These are phyloP conservation scores for Bufotes viridis DNA, from an alignment of 2,797 vertebrate species.

Conservation along the genomic window DNA sequence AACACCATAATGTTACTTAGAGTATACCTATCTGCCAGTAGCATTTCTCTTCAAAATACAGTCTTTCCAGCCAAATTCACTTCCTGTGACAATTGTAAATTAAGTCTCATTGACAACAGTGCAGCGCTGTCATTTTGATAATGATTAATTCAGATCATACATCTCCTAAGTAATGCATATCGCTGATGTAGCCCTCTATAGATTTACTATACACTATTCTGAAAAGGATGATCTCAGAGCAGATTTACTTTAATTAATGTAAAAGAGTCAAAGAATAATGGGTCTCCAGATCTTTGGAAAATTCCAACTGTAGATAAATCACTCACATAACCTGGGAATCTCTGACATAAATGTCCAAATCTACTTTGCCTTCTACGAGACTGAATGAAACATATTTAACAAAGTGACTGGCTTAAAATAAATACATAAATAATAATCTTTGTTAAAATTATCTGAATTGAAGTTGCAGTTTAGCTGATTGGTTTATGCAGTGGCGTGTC, in stretches of 20 bases:
- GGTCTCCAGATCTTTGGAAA: conserved; percentile 32
- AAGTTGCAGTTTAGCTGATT: background rate
- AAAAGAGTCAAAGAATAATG: conserved; percentile 52
- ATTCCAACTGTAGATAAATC: conserved; percentile 43
- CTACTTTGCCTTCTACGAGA: conserved; percentile 12
- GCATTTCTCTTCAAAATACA: background rate
- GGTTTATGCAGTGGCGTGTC: background rate
- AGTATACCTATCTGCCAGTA: background rate
- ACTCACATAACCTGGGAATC: conserved; percentile 38
- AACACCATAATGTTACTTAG: background rate
- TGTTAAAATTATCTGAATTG: background rate
- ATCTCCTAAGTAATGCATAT: conserved; percentile 46
- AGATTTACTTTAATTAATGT: conserved; percentile 58
- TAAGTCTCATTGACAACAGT: conserved; percentile 39
- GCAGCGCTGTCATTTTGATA: conserved; percentile 45
- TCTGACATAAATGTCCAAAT: conserved; percentile 34
- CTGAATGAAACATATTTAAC: conserved; percentile 37
- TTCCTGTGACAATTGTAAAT: conserved; percentile 48
- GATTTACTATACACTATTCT: conserved; percentile 47
- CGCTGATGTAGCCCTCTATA: conserved; percentile 50
- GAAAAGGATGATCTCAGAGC: conserved; percentile 56
- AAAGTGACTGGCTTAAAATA: background rate
- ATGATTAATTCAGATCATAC: conserved; percentile 53
- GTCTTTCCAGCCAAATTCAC: conserved; percentile 1
- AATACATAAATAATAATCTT: background rate